Percentiles rank a stretch among this genome's conserved stretches.
Evolutionary conservation across 2,888 invertebrate genomes (phyloP).

Genomic region (Copidosoma aretas): DNA sequence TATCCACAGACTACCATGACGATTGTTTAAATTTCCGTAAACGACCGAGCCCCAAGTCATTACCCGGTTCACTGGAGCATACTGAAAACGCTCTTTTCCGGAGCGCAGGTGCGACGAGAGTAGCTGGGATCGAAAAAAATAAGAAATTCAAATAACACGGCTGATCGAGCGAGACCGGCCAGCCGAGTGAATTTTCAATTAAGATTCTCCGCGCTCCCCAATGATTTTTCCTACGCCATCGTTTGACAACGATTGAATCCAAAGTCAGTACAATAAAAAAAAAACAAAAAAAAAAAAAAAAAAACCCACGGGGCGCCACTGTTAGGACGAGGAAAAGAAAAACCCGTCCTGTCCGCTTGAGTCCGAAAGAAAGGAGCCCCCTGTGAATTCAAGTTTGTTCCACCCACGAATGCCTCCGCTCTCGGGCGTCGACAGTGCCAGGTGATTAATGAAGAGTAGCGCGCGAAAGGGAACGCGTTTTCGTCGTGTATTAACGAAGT

Average conservation of each 20-base stretch:
- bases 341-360: background rate
- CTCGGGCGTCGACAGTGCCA: constrained; percentile 6
- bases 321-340: too few species aligned
- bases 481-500: constrained; percentile 15
- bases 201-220: background rate
- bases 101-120: background rate
- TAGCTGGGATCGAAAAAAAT: background rate
- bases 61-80: background rate
- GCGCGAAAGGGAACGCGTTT: constrained; percentile 15
- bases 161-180: background rate
- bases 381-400: constrained; percentile 12
- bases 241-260: background rate
- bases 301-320: background rate
- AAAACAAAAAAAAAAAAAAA: background rate
- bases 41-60: background rate
- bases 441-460: constrained; percentile 30
- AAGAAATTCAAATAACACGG: background rate
- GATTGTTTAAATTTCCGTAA: too few species aligned
- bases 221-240: background rate
- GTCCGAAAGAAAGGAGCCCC: background rate
- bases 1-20: too few species aligned
- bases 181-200: background rate
- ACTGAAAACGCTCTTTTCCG: too few species aligned
- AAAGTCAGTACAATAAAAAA: background rate
- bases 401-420: constrained; percentile 14